Conservation (phyloP, 2,797 vertebrate genomes). For the Sternarchorhynchus goeldii region DNA sequence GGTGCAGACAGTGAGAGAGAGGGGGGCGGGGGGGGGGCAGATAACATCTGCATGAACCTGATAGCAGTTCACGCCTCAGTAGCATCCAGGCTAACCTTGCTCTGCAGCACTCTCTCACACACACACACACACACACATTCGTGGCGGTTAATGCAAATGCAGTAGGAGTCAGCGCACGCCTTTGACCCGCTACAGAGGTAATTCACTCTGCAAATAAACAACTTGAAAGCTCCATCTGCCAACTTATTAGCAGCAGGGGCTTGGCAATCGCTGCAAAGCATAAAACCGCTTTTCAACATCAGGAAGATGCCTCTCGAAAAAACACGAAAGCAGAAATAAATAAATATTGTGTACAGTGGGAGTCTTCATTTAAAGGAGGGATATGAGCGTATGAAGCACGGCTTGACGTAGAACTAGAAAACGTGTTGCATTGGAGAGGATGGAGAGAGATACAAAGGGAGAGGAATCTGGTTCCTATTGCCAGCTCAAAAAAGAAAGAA, state of each 20-base stretch:
- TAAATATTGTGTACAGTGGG: background rate
- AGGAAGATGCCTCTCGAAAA: slow-evolving; percentile 32
- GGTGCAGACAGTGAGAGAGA: slow-evolving; percentile 3
- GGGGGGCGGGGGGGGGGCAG: background rate
- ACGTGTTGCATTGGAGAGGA: background rate
- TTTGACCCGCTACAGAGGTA: slow-evolving; percentile 39
- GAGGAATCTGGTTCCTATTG: slow-evolving; percentile 3
- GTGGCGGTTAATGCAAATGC: slow-evolving; percentile 19
- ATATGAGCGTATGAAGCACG: background rate
- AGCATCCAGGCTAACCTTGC: slow-evolving; percentile 11
- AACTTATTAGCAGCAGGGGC: slow-evolving; percentile 51
- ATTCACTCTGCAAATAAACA: slow-evolving; percentile 45
- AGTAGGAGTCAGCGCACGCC: background rate
- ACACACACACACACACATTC: slow-evolving; percentile 5
- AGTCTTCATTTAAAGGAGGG: background rate
- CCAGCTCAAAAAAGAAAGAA: background rate
- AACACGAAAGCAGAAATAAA: slow-evolving; percentile 39
- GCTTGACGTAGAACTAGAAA: background rate
- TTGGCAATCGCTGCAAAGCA: slow-evolving; percentile 38
- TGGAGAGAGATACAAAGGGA: background rate
- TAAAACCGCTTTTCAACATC: slow-evolving; percentile 34
- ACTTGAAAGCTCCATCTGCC: slow-evolving; percentile 50
- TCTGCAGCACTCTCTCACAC: background rate
- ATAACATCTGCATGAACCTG: slow-evolving; percentile 19
- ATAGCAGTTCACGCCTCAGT: slow-evolving; percentile 27